Base-by-base conservation (phyloP, 2,797 vertebrate species). In the Rhynchonycteris naso region DNA sequence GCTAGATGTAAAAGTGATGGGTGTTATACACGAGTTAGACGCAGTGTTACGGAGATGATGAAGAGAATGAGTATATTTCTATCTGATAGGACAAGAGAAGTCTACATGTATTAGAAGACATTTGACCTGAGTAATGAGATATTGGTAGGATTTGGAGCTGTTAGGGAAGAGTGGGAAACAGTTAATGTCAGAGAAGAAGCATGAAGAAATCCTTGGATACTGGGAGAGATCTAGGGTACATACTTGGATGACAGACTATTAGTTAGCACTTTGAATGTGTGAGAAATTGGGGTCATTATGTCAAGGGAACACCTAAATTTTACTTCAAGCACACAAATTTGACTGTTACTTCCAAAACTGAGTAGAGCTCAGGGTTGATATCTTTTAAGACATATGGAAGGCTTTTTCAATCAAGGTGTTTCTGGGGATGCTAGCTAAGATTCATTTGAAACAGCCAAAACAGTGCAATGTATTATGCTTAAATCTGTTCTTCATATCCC, bases 111-210 rank as follows among this genome's bases (percentile, higher is more conserved):
- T 92, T 79, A 58, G 65, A 50, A 84, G 56, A 89, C 26, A 6
- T 79, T 84, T 59, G 65, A 38, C 72, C 24, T 16, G 1, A 66
- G 21, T 38, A 28, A n/a, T 52, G 72, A 88, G 26, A 13, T 16
- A 95, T 66, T 74, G 83, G 26, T 61, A 66, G n/a, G 59, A 66
- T 72, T 85, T 85, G n/a, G 58, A 92, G 18, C 59, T 28, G 3
- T 65, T 65, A 54, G 28, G 50, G 61, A 86, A 93, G 59, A 28
- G 22, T 66, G 50, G 72, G 8, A 52, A 72, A 84, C 19, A 72
- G 56, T 95, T 92, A 95, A 84, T 47, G 11, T 79, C 14, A 12
- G 22, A 81, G 59, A 81, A 86, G 86, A 89, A 26, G 43, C 6
- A 4, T 18, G 59, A 90, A 68, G 87, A 86, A 90, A 93, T 61